These are phyloP conservation scores for Ariolimax columbianus DNA, from an alignment of 2,888 invertebrate genomes.

Conservation along the genomic window DNA sequence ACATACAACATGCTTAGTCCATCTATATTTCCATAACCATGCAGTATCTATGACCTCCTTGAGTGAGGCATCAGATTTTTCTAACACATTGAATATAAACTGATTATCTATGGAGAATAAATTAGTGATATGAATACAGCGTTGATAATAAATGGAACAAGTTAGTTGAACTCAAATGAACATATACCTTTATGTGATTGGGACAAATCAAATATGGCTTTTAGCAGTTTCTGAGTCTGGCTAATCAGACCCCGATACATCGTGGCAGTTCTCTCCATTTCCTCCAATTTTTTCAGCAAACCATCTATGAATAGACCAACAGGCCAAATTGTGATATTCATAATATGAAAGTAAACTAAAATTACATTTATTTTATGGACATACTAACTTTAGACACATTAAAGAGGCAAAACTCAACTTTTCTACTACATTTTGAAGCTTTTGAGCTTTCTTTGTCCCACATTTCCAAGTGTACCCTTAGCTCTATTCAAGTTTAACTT, in stretches of 20 bases:
- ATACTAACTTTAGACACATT: no score
- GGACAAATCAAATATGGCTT: slow-evolving; percentile 92
- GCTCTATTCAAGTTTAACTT: no score
- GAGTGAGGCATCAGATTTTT: no score
- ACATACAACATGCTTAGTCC: no score
- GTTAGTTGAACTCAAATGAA: background rate
- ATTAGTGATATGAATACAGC: background rate
- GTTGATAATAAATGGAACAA: background rate
- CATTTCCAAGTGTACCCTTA: no score
- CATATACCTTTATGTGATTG: slow-evolving; percentile 87
- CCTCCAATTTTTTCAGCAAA: slow-evolving; percentile 94
- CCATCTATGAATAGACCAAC: slow-evolving; percentile 83
- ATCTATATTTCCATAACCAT: no score
- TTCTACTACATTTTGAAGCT: no score
- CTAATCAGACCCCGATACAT: slow-evolving; percentile 95
- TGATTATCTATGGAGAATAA: background rate
- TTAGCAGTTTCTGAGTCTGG: slow-evolving; percentile 88
- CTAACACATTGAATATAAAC: no score
- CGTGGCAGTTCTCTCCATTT: slow-evolving; percentile 93
- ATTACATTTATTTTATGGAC: no score
- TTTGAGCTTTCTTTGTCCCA: no score
- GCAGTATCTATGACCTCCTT: no score
- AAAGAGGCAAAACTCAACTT: no score
- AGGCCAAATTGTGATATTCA: background rate
- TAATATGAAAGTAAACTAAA: background rate